Evolutionary conservation across 2,113 vertebrate species (phyloP).

Genomic region (Microcebus murinus): DNA sequence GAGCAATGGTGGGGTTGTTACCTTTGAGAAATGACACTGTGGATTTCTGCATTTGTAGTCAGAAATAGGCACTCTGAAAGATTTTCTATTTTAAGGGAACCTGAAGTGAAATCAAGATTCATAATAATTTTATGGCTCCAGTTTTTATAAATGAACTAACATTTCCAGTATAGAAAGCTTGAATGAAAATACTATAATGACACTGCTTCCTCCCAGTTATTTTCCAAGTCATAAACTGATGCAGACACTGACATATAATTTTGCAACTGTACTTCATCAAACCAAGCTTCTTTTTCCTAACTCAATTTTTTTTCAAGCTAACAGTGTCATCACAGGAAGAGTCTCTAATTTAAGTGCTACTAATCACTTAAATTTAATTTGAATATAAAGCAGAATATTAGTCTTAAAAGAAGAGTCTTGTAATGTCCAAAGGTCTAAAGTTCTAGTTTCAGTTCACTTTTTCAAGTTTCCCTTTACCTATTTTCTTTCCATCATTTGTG

Average conservation of each 20-base stretch:
- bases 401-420: background rate
- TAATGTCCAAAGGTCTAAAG: background rate
- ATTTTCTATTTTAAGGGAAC: constrained; percentile 41
- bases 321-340: constrained; percentile 68
- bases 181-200: constrained; percentile 31
- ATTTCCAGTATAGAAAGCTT: constrained; percentile 47
- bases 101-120: constrained; percentile 53
- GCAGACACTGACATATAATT: constrained; percentile 18
- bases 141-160: constrained; percentile 57
- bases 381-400: constrained; percentile 57
- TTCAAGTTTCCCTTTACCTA: background rate
- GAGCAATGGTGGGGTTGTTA: constrained; percentile 61
- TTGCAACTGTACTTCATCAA: constrained; percentile 67
- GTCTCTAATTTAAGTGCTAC: constrained; percentile 59
- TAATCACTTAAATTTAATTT: constrained; percentile 74
- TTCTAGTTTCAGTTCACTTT: background rate
- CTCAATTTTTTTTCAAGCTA: constrained; percentile 62
- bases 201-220: constrained; percentile 43
- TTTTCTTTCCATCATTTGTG: background rate
- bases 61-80: constrained; percentile 40
- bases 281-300: constrained; percentile 56
- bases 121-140: constrained; percentile 12
- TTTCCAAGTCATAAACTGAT: constrained; percentile 43
- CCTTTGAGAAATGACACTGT: constrained; percentile 70
- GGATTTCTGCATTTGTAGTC: constrained; percentile 36